Percentiles rank a stretch among this genome's conserved stretches.
These are phyloP conservation scores for Tethya wilhelma DNA, from an alignment of 37 sponge, comb jelly and placozoan genomes.

Conservation along the genomic window DNA sequence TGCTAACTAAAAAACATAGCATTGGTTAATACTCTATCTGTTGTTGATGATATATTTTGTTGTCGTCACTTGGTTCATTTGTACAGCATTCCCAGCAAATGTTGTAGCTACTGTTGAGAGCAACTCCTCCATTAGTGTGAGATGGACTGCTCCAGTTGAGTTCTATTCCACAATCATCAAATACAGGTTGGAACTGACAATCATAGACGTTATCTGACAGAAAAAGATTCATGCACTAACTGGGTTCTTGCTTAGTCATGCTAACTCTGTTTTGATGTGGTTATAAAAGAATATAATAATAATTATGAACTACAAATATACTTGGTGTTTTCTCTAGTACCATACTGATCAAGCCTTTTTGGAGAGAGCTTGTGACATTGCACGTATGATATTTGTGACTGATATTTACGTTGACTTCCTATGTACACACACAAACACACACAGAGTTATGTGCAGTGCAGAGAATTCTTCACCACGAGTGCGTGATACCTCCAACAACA, in stretches of 20 bases:
- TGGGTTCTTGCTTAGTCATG: too few relatives aligned
- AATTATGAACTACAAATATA: background rate
- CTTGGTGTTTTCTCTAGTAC: background rate
- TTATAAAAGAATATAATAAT: background rate
- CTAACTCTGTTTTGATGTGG: background rate
- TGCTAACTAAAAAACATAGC: too few relatives aligned
- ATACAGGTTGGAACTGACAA: too few relatives aligned
- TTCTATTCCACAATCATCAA: slow-evolving; percentile 19
- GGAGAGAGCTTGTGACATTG: too few relatives aligned
- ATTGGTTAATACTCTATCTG: too few relatives aligned
- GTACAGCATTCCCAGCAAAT: slow-evolving; percentile 3
- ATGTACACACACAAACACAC: background rate
- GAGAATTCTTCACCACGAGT: background rate
- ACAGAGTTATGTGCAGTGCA: slow-evolving; percentile 2
- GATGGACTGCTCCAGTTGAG: slow-evolving; percentile 21
- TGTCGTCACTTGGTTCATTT: too few relatives aligned
- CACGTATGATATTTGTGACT: too few relatives aligned
- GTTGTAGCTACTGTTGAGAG: background rate
- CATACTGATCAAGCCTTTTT: too few relatives aligned
- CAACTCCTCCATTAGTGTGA: background rate
- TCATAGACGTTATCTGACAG: too few relatives aligned
- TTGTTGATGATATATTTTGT: too few relatives aligned
- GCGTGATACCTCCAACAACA: background rate
- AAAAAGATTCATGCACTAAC: too few relatives aligned
- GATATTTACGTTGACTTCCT: too few relatives aligned